Percentiles rank a stretch among this genome's conserved stretches.
Conservation (phyloP, 2,888 invertebrate genomes). For the Blomia tropicalis region DNA sequence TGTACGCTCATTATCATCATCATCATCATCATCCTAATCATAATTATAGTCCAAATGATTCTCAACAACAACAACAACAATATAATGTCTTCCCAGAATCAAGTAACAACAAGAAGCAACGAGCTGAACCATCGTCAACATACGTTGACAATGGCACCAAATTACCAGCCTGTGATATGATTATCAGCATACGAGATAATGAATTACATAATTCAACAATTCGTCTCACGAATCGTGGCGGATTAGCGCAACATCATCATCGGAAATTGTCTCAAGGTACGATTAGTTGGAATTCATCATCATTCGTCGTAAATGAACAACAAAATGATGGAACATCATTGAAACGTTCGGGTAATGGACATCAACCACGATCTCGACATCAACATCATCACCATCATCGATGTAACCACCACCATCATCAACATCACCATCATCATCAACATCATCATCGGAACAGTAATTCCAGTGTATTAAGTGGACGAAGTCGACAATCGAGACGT, state of each 20-base stretch:
- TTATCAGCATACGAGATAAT: constrained; percentile 4
- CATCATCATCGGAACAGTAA: constrained; percentile 2
- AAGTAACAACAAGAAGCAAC: neutral
- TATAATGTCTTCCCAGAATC: neutral
- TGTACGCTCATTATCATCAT: constrained; percentile 9
- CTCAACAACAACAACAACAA: too few relatives aligned
- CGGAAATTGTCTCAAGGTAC: constrained; percentile 1
- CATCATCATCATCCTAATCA: too few relatives aligned
- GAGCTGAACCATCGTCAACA: neutral
- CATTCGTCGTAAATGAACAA: neutral
- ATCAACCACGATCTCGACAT: neutral
- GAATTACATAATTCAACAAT: constrained; percentile 10
- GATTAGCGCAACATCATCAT: neutral
- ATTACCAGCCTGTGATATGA: constrained; percentile 7
- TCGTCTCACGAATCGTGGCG: neutral
- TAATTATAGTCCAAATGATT: too few relatives aligned
- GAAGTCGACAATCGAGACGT: neutral
- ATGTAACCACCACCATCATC: constrained; percentile 15
- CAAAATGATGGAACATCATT: neutral
- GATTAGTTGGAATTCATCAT: neutral
- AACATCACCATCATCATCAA: constrained; percentile 21
- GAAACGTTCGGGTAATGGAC: neutral
- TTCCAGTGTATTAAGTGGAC: constrained; percentile 14
- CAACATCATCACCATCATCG: neutral
- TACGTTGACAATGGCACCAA: neutral